A percentile compares a stretch with the other conserved stretches of the same genome.
Evolutionary conservation across 2,797 vertebrate genomes (phyloP).

Genomic region (Clarias laeviceps): DNA sequence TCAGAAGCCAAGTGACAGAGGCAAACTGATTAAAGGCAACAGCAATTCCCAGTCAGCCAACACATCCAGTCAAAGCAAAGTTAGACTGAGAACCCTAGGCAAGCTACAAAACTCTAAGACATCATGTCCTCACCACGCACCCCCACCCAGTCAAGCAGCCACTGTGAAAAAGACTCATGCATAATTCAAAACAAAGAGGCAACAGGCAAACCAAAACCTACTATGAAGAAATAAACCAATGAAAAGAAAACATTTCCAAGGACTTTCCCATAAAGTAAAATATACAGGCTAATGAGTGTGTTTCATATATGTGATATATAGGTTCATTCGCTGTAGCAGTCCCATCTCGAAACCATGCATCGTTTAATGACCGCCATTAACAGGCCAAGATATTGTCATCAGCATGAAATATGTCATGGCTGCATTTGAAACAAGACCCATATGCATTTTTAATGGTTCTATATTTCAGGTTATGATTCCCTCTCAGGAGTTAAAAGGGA

Average conservation of each 20-base stretch:
- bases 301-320: slow-evolving; percentile 12
- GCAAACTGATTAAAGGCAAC: slow-evolving; percentile 47
- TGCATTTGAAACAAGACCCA: slow-evolving; percentile 53
- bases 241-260: slow-evolving; percentile 12
- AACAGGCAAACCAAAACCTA: slow-evolving; percentile 25
- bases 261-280: slow-evolving; percentile 22
- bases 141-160: slow-evolving; percentile 11
- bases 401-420: slow-evolving; percentile 53
- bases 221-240: neutral
- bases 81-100: slow-evolving; percentile 16
- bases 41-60: slow-evolving; percentile 40
- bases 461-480: slow-evolving; percentile 61
- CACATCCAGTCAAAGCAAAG: slow-evolving; percentile 38
- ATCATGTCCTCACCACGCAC: slow-evolving; percentile 2
- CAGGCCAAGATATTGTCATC: slow-evolving; percentile 50
- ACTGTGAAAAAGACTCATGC: slow-evolving; percentile 31
- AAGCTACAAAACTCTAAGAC: slow-evolving; percentile 39
- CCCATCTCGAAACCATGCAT: slow-evolving; percentile 37
- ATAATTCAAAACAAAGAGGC: slow-evolving; percentile 44
- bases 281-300: slow-evolving; percentile 3
- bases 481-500: slow-evolving; percentile 53
- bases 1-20: slow-evolving; percentile 37
- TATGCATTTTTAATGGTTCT: slow-evolving; percentile 64
- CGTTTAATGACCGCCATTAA: slow-evolving; percentile 49
- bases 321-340: slow-evolving; percentile 14